A percentile compares a stretch with the other conserved stretches of the same genome.
phyloP scores from a whole-genome alignment of 1,140 invertebrate species.

The Hesperophylax magnus region DNA sequence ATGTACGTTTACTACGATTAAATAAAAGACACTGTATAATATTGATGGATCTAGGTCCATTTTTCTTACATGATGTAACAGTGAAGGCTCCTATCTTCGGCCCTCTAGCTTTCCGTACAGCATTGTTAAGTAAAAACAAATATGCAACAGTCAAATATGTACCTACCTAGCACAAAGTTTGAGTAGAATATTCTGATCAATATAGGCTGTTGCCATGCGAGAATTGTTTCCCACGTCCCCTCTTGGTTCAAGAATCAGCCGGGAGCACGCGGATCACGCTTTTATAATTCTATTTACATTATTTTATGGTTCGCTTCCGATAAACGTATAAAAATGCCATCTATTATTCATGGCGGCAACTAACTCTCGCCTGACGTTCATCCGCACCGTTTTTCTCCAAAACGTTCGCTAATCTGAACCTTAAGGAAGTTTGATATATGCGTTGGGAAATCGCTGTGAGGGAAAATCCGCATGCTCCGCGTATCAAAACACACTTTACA shows the following conservation, averaged over 20 bases:
- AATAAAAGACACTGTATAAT: too few relatives aligned
- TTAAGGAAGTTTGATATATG: slow-evolving; percentile 30
- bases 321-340: slow-evolving; percentile 49
- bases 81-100: too few relatives aligned
- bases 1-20: too few relatives aligned
- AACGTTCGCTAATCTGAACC: slow-evolving; percentile 44
- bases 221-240: too few relatives aligned
- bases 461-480: neutral
- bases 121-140: too few relatives aligned
- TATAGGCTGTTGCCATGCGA: too few relatives aligned
- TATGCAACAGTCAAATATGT: too few relatives aligned
- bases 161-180: neutral
- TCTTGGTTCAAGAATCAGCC: neutral
- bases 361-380: slow-evolving; percentile 33
- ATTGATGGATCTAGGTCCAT: too few relatives aligned
- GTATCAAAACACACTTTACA: slow-evolving; percentile 1
- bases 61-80: too few relatives aligned
- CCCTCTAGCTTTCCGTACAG: too few relatives aligned
- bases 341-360: slow-evolving; percentile 49
- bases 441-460: neutral
- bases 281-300: slow-evolving; percentile 51
- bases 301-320: slow-evolving; percentile 38
- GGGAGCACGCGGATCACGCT: neutral
- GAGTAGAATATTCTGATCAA: neutral
- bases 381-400: slow-evolving; percentile 10